Evolutionary conservation across 2,797 vertebrate genomes (phyloP), one percentile per base, ranked within the genome.

Genomic region (Periparus ater): DNA sequence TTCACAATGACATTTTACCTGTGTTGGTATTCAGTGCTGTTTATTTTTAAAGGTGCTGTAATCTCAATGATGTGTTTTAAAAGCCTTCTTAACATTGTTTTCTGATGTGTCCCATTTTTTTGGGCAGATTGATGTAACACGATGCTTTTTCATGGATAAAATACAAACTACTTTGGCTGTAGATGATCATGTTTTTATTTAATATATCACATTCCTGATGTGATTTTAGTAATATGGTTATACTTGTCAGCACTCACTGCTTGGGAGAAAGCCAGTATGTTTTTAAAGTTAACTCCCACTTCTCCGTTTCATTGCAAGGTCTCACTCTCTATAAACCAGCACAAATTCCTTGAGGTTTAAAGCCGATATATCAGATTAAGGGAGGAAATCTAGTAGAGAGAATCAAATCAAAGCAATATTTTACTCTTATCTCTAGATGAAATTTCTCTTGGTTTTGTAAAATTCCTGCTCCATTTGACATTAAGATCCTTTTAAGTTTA

Each of bases 1-100:
- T 97, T 97, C 97, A 93, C 96, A 98, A 95, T 98, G 98, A 97
- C 97, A 98, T 98, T 98, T 98, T 98, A 98, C 98, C 98, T 98
- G 97, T 97, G 97, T 97, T 98, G 97, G 96, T 97, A 98, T 98
- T 98, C 96, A 91, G 95, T 96, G 96, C 88, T 98, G 97, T 97
- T 98, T 98, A 97, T 97, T 98, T 98, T 98, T 97, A 98, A 98
- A 97, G 97, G 97, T 97, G 97, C 93, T 94, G 97, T 98, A 98
- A 98, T 98, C 93, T 97, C 97, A 97, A 97, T 97, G 97, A 98
- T 97, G 97, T 98, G 96, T 97, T 98, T 98, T 98, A 98, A 98
- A 98, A 97, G 94, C 95, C 95, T 97, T 97, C 93, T 97, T 97
- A 97, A 97, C 97, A 96, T 92, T 96, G 97, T 97, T 96, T 96